Evolutionary conservation across 2,113 vertebrate genomes (phyloP).

Genomic region (Dasyprocta punctata): DNA sequence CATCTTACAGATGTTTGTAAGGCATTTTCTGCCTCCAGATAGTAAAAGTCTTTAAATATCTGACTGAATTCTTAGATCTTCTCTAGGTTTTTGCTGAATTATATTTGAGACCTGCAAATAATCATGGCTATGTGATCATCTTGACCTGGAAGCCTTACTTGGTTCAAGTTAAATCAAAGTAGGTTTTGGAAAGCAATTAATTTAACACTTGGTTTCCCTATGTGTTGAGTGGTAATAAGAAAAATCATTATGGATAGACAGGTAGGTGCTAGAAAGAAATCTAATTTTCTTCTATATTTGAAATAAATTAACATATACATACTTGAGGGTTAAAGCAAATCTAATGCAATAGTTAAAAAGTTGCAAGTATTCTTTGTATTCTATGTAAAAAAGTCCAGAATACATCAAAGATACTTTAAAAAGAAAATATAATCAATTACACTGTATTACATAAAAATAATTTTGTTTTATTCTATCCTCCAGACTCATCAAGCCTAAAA

Average conservation of each 20-base stretch:
- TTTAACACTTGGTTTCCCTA: background rate
- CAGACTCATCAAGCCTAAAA: conserved; percentile 12
- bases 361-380: conserved; percentile 15
- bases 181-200: background rate
- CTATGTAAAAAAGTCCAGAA: conserved; percentile 32
- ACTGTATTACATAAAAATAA: conserved; percentile 29
- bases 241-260: background rate
- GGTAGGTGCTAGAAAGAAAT: background rate
- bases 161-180: background rate
- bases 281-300: conserved; percentile 6
- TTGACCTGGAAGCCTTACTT: background rate
- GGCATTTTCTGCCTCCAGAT: background rate
- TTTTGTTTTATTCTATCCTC: conserved; percentile 15
- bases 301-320: background rate
- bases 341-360: background rate
- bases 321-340: conserved; percentile 17
- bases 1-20: background rate
- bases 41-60: background rate
- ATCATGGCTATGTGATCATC: background rate
- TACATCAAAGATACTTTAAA: conserved; percentile 31
- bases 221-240: background rate
- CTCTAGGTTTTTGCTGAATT: background rate
- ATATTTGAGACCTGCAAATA: background rate
- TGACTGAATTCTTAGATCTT: background rate
- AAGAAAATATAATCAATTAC: conserved; percentile 23